Base-by-base conservation (phyloP, 2,888 invertebrate genomes). In the Magallana nippona region DNA sequence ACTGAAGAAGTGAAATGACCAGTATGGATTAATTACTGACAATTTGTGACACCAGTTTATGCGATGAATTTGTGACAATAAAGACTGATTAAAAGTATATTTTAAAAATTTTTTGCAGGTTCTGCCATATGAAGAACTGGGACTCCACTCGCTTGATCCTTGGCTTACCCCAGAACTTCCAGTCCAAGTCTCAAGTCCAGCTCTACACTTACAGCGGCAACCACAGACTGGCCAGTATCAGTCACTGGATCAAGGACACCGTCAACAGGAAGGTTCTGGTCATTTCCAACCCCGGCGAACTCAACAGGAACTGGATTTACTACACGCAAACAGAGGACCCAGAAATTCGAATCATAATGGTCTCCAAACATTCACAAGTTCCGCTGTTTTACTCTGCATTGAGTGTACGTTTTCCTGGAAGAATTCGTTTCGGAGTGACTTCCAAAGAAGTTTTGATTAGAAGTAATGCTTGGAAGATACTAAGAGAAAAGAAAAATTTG, bases 301-400 rank as follows among this genome's bases (percentile, higher is more conserved):
- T 95, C 19, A 86, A 90, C 62, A 86, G 89, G n/a, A 88, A 93
- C 19, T 94, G 94, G 94, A 86, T 93, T 58, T 86, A 83, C 57
- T 93, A 91, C 84, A 86, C 89, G n/a, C 85, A 89, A 27, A 84
- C 87, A 22, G 81, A 84, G n/a, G 88, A 88, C 78, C 87, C 91
- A 10, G 92, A 93, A 86, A 90, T 94, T 2, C 92, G 94, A 82
- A 93, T 95, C 10, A 89, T 95, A 15, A 91, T 95, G n/a, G 92
- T 95, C 77, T 94, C 95, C 11, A 92, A 94, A 58, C 90, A 94
- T 32, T 86, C 93, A 8, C 93, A 94, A 81, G 94, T 95, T 8
- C 95, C 95, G 0, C 91, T 95, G 84, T 95, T 95, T 89, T 92
- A 95, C 82, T 95, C 95, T n/a, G 95, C 95, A 1, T 92, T 95